Evolutionary conservation across 2,113 vertebrate species (phyloP), one percentile per base, ranked within the genome.

Genomic region (Nanorana parkeri): DNA sequence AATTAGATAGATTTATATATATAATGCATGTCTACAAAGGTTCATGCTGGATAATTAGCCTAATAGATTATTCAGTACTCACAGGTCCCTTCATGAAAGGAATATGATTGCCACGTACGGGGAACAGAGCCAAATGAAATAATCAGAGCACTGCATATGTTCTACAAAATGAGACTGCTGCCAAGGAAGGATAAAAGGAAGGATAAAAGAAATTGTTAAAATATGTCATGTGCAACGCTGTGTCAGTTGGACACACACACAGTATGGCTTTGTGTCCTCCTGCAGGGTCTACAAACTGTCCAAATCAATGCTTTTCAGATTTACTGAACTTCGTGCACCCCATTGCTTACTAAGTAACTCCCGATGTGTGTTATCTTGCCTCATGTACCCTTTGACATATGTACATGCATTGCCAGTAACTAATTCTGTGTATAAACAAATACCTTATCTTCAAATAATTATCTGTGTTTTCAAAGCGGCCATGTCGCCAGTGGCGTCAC

Each of bases 1-100:
- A 74, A 58, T 74, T 60, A 60, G 26, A 29, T 23, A 74, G 54
- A 60, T 60, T 58, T 36, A 58, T 21, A 60, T 29, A 36, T n/a
- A 21, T 58, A 74, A 74, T 36, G 26, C 54, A 56, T 28, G 29
- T 32, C 3, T 54, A 23, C 67, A 68, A 68, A 68, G n/a, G 47
- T 69, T 36, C 29, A n/a, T 68, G 21, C 67, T 56, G 23, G 3
- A 56, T 72, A 56, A 56, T 72, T 56, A 56, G 51, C 24, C 24
- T 56, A 24, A 71, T 19, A 55, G 36, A 72, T 72, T 54, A 24
- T 19, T 54, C 26, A 52, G 17, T n/a, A 24, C 19, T 72, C 52
- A 55, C 51, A 56, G 8, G 52, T 29, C 17, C 23, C 24, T 52
- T 29, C 52, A 5, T 55, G 23, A 71, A 29, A 29, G 54, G 20